Conservation (phyloP, 2,113 vertebrate species). For the Sminthopsis crassicaudata region DNA sequence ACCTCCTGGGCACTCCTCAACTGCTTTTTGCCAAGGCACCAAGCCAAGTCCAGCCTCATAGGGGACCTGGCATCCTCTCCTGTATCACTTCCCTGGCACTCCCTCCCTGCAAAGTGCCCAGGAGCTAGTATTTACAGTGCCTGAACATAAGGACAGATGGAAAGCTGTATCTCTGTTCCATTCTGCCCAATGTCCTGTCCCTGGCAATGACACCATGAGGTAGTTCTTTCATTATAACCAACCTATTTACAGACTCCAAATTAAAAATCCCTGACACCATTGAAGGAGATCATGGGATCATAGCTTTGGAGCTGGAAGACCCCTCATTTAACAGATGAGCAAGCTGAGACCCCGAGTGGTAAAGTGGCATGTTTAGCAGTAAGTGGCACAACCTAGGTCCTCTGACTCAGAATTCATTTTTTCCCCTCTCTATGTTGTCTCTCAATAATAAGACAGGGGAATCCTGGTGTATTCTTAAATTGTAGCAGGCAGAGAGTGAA, state of each 20-base stretch:
- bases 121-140: background rate
- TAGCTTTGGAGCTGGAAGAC: background rate
- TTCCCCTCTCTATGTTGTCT: background rate
- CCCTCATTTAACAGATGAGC: background rate
- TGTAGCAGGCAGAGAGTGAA: background rate
- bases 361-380: background rate
- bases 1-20: background rate
- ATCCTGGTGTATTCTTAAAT: background rate
- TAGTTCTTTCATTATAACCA: background rate
- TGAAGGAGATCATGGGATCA: background rate
- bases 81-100: background rate
- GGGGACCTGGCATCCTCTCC: background rate
- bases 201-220: background rate
- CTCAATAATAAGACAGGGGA: background rate
- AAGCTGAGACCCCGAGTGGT: background rate
- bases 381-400: background rate
- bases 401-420: background rate
- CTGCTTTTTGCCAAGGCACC: background rate
- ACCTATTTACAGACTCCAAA: background rate
- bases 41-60: background rate
- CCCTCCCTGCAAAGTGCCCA: background rate
- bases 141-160: background rate
- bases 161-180: background rate
- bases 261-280: background rate
- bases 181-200: background rate